phyloP scores from a whole-genome alignment of 2,888 invertebrate species.

The Gerris lacustris region DNA sequence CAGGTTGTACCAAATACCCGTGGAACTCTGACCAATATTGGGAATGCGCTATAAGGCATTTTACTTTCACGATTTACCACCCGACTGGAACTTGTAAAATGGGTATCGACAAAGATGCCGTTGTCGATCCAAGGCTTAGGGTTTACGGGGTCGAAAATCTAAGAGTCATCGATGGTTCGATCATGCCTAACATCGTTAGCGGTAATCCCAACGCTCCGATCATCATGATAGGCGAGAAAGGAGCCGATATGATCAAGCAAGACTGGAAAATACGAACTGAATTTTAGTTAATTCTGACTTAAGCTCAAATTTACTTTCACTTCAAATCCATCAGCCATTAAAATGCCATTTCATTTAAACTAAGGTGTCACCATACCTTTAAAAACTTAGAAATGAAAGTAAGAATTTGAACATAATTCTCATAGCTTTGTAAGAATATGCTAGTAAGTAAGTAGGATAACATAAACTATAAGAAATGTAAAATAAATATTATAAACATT shows the following conservation, averaged over 20 bases:
- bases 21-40: conserved; percentile 72
- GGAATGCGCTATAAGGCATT: conserved; percentile 73
- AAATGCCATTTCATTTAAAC: no score
- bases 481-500: no score
- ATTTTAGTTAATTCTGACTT: conserved; percentile 15
- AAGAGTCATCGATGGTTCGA: conserved; percentile 70
- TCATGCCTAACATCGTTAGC: conserved; percentile 79
- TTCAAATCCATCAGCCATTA: no score
- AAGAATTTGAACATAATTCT: no score
- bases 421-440: no score
- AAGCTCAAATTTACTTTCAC: no score
- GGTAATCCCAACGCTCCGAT: conserved; percentile 82
- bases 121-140: conserved; percentile 62
- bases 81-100: conserved; percentile 76
- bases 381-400: no score
- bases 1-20: conserved; percentile 61
- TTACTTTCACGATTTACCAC: conserved; percentile 71
- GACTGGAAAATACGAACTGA: conserved; percentile 41
- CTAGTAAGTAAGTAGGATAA: no score
- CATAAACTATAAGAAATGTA: no score
- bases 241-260: conserved; percentile 76
- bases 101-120: conserved; percentile 67
- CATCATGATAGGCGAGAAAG: conserved; percentile 85
- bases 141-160: conserved; percentile 67
- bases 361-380: no score